These are phyloP conservation scores for Crypturellus tataupa DNA, from an alignment of 2,797 vertebrate genomes.

Conservation along the genomic window DNA sequence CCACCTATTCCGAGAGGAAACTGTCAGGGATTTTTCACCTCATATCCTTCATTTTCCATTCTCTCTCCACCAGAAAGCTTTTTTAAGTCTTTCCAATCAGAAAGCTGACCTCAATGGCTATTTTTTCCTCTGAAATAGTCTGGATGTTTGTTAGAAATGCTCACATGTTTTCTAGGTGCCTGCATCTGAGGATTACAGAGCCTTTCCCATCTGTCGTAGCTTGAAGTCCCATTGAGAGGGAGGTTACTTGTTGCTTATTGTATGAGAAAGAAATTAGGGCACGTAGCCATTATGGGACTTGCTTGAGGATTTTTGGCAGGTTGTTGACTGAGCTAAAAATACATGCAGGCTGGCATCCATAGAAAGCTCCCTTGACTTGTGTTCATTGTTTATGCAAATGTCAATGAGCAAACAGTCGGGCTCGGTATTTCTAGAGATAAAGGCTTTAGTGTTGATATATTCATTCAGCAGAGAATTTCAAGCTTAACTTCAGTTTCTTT, in stretches of 20 bases:
- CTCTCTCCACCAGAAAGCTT: not conserved
- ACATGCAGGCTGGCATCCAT: not conserved
- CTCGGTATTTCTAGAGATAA: not conserved
- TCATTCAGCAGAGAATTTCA: conserved; percentile 33
- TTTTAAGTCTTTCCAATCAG: not conserved
- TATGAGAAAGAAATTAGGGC: conserved; percentile 13
- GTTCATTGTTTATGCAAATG: conserved; percentile 48
- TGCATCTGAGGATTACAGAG: not conserved
- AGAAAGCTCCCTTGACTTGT: conserved; percentile 47
- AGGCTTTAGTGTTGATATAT: conserved; percentile 29
- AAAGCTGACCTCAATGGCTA: conserved; percentile 8
- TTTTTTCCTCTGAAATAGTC: not conserved
- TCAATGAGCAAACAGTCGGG: not conserved
- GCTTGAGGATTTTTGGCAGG: not conserved
- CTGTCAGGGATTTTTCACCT: conserved; percentile 18
- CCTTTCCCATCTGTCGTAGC: not conserved
- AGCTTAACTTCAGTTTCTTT: not conserved
- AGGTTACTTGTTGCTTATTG: conserved; percentile 6
- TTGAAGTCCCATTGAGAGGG: not conserved
- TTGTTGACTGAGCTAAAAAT: conserved; percentile 40
- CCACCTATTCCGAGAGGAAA: conserved; percentile 49
- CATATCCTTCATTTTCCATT: conserved; percentile 21
- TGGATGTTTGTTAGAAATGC: not conserved
- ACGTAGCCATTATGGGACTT: conserved; percentile 24
- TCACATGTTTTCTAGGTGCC: not conserved